Evolutionary conservation across 2,888 invertebrate genomes (phyloP).

Genomic region (Hypercompe scribonia): DNA sequence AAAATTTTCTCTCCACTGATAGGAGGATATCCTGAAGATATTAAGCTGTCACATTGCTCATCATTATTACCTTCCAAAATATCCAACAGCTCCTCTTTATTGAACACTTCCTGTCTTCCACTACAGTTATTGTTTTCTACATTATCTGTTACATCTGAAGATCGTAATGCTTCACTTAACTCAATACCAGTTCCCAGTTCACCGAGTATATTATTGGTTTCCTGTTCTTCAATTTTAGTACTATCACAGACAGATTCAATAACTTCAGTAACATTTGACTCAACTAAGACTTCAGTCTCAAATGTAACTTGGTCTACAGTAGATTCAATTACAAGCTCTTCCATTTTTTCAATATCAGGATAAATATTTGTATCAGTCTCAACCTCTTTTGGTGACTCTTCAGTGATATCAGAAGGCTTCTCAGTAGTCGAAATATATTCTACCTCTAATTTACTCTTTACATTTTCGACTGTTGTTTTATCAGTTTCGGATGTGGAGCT

Average conservation of each 20-base stretch:
- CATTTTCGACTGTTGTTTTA: conserved; percentile 21
- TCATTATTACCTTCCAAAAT: conserved; percentile 81
- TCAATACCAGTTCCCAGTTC: conserved; percentile 77
- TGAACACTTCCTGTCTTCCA: conserved; percentile 75
- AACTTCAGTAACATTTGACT: conserved; percentile 69
- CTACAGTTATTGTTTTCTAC: conserved; percentile 75
- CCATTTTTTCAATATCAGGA: conserved; percentile 25
- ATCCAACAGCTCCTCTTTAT: conserved; percentile 80
- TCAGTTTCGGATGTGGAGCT: conserved; percentile 22
- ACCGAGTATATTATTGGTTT: conserved; percentile 68
- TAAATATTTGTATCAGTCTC: conserved; percentile 6
- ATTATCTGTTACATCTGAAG: conserved; percentile 70
- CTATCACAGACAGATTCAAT: conserved; percentile 53
- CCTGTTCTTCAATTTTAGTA: conserved; percentile 50
- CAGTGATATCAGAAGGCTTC: conserved; percentile 23
- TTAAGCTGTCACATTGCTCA: conserved; percentile 43
- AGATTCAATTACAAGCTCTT: conserved; percentile 49
- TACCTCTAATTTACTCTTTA: conserved; percentile 18
- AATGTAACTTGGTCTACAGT: conserved; percentile 66
- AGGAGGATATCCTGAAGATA: conserved; percentile 42
- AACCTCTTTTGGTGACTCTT: conserved; percentile 27
- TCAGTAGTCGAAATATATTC: conserved; percentile 17
- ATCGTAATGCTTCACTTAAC: conserved; percentile 75
- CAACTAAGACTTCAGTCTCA: conserved; percentile 79
- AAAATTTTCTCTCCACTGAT: conserved; percentile 53